Conservation (phyloP, 2,797 vertebrate species). For the Paguma larvata region DNA sequence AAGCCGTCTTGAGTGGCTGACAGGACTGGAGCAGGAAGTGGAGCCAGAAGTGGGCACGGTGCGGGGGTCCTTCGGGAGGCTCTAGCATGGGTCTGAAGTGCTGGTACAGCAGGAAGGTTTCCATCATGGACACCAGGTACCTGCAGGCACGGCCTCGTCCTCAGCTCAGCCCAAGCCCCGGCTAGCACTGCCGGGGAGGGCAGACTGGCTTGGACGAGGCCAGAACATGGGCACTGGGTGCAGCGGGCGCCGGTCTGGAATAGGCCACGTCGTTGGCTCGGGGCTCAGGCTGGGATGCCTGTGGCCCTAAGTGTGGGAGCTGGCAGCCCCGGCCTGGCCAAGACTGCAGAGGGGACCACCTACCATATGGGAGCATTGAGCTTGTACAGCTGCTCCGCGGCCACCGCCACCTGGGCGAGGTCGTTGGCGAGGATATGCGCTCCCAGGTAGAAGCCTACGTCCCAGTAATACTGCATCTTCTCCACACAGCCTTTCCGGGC, state of each 20-base stretch:
- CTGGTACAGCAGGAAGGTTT: constrained; percentile 94
- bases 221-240: neutral
- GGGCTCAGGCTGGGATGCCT: neutral
- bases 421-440: constrained; percentile 93
- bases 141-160: constrained; percentile 81
- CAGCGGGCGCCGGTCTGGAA: neutral
- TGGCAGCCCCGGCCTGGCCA: neutral
- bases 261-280: neutral
- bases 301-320: neutral
- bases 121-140: constrained; percentile 95
- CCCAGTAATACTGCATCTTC: constrained; percentile 97
- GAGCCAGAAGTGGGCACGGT: constrained; percentile 94
- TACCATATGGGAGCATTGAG: constrained; percentile 95
- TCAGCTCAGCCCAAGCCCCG: constrained; percentile 33
- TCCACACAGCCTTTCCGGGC: constrained; percentile 94
- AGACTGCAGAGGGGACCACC: neutral
- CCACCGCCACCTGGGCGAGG: constrained; percentile 92
- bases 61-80: constrained; percentile 87
- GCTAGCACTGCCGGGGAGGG: neutral
- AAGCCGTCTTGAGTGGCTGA: constrained; percentile 88
- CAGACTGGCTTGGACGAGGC: neutral
- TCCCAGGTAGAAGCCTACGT: constrained; percentile 96
- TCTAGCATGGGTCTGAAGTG: constrained; percentile 90
- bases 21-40: constrained; percentile 92
- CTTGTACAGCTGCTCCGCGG: constrained; percentile 95